Conservation (phyloP, 2,797 vertebrate genomes). For the Rhynchonycteris naso region DNA sequence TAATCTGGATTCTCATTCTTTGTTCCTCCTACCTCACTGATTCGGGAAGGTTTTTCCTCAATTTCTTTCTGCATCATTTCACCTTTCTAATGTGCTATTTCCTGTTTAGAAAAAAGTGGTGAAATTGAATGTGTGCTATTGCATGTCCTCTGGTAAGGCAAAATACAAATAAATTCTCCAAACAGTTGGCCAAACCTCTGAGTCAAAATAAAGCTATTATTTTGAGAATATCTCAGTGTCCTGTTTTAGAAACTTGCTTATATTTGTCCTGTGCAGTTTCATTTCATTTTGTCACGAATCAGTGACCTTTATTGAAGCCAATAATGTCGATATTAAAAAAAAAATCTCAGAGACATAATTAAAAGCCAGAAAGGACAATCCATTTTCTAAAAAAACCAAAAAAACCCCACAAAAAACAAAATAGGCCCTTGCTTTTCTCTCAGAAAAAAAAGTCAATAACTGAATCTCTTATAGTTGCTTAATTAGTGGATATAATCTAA, state of each 20-base stretch:
- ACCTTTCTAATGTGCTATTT: conserved; percentile 49
- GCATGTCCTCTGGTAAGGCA: conserved; percentile 12
- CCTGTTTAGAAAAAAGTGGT: conserved; percentile 39
- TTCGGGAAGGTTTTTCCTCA: background rate
- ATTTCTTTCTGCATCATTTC: conserved; percentile 31
- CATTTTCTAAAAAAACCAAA: background rate
- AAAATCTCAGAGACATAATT: conserved; percentile 26
- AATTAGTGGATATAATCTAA: conserved; percentile 13
- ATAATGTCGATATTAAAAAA: background rate
- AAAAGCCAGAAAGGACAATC: conserved; percentile 1
- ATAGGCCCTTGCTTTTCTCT: background rate
- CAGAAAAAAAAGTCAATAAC: background rate
- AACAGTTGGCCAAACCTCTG: conserved; percentile 12
- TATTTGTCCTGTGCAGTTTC: conserved; percentile 27
- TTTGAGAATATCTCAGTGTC: conserved; percentile 32
- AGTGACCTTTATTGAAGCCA: conserved; percentile 53
- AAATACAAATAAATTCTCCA: conserved; percentile 46
- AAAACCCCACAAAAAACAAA: background rate
- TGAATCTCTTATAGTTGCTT: background rate
- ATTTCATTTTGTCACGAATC: background rate
- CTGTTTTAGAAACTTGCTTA: conserved; percentile 33
- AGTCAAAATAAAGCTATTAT: conserved; percentile 24
- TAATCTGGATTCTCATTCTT: conserved; percentile 7
- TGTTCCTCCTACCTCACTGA: background rate
- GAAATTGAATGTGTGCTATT: background rate